Evolutionary conservation across 2,113 vertebrate genomes (phyloP).

Genomic region (Corvus moneduloides): DNA sequence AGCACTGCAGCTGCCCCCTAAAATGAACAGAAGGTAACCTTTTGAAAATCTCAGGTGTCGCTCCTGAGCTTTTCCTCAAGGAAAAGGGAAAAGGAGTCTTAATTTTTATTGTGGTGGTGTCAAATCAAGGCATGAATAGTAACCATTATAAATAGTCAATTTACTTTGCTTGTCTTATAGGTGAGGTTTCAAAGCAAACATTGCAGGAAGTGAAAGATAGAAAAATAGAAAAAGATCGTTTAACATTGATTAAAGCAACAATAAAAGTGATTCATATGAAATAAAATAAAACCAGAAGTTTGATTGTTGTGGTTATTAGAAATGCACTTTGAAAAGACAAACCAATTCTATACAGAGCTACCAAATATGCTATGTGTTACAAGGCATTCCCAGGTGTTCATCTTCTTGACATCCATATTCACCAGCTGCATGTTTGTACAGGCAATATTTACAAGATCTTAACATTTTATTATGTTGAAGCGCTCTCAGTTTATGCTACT

Average conservation of each 20-base stretch:
- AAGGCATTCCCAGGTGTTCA: neutral
- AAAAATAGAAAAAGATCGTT: neutral
- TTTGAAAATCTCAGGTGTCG: neutral
- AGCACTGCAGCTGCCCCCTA: neutral
- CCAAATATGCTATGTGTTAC: neutral
- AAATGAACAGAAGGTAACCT: neutral
- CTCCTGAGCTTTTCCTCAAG: neutral
- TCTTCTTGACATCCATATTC: neutral
- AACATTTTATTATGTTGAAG: neutral
- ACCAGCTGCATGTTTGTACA: neutral
- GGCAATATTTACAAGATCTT: neutral
- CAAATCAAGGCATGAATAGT: neutral
- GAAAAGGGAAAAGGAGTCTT: neutral
- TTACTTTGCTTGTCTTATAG: neutral
- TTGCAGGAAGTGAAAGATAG: neutral
- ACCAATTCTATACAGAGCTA: neutral
- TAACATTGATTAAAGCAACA: neutral
- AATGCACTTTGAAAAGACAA: neutral
- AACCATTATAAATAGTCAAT: neutral
- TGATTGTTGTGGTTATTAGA: neutral
- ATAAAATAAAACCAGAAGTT: neutral
- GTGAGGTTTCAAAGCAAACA: neutral
- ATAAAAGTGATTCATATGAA: neutral
- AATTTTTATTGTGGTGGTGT: neutral
- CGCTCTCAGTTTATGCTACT: neutral